Percentiles rank a stretch among this genome's conserved stretches.
Conservation (phyloP, 64 coral and sea anemone species). For the Platygyra sinensis region DNA sequence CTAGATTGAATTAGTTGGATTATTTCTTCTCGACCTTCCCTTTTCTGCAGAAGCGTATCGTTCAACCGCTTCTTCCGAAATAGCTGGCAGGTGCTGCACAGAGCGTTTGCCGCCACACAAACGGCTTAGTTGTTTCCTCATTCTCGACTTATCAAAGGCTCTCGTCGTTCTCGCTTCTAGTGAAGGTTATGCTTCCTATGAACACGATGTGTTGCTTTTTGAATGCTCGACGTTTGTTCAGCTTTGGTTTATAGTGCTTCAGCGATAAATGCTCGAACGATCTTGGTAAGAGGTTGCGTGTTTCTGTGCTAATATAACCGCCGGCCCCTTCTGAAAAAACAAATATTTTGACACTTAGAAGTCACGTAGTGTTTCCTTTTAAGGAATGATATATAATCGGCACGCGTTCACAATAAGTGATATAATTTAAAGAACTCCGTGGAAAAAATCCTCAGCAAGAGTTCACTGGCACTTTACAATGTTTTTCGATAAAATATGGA, state of each 20-base stretch:
- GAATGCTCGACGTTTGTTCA: not conserved
- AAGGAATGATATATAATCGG: not conserved
- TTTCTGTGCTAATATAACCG: not conserved
- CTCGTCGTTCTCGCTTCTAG: not conserved
- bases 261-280: not conserved
- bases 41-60: not conserved
- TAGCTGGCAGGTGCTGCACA: not conserved
- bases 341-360: constrained; percentile 16
- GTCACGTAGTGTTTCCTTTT: constrained; percentile 12
- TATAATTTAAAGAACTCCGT: too few species aligned
- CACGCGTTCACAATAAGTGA: not conserved
- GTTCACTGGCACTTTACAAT: too few species aligned
- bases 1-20: not conserved
- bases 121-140: not conserved
- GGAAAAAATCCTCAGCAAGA: not conserved
- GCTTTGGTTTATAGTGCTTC: not conserved
- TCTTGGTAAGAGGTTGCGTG: constrained; percentile 15
- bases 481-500: too few species aligned
- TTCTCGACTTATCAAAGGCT: not conserved
- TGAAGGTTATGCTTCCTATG: not conserved
- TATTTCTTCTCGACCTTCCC: not conserved
- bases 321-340: not conserved
- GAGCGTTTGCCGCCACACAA: not conserved
- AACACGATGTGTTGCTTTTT: not conserved
- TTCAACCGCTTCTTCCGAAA: constrained; percentile 14